A percentile compares a stretch with the other conserved stretches of the same genome.
These are phyloP conservation scores for Luperina nickerlii DNA, from an alignment of 2,888 invertebrate species.

Conservation along the genomic window DNA sequence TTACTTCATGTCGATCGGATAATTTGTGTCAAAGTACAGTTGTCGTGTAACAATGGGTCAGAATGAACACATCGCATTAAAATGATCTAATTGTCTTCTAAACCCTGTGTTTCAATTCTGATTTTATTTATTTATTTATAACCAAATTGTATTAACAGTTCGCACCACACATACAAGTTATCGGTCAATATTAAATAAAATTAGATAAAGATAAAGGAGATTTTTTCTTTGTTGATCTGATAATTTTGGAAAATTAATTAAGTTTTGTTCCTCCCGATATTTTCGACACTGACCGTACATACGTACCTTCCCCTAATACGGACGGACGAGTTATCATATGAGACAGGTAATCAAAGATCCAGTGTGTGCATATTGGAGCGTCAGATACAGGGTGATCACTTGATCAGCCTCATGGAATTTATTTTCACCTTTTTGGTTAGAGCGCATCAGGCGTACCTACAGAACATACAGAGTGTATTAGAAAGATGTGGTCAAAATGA, in stretches of 20 bases:
- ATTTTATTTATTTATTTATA: too few relatives aligned
- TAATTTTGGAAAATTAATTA: background rate
- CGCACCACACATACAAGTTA: too few relatives aligned
- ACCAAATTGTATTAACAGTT: too few relatives aligned
- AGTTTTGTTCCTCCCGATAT: background rate
- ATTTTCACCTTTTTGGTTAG: background rate
- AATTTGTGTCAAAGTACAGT: background rate
- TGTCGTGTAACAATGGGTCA: background rate
- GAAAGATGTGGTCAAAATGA: too few relatives aligned
- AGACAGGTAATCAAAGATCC: slow-evolving; percentile 55
- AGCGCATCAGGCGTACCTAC: background rate
- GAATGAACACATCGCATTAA: background rate
- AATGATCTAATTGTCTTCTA: background rate
- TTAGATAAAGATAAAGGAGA: too few relatives aligned
- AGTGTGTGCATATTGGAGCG: slow-evolving; percentile 44
- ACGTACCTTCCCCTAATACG: slow-evolving; percentile 1
- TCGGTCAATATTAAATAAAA: too few relatives aligned
- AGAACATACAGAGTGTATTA: background rate
- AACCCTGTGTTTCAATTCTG: too few relatives aligned
- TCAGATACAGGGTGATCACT: slow-evolving; percentile 43
- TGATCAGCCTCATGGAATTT: slow-evolving; percentile 10
- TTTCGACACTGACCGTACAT: slow-evolving; percentile 12
- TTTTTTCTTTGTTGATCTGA: background rate
- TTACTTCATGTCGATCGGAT: background rate
- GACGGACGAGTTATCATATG: slow-evolving; percentile 29